Conservation (phyloP, 2,113 vertebrate species). For the Peromyscus californicus region DNA sequence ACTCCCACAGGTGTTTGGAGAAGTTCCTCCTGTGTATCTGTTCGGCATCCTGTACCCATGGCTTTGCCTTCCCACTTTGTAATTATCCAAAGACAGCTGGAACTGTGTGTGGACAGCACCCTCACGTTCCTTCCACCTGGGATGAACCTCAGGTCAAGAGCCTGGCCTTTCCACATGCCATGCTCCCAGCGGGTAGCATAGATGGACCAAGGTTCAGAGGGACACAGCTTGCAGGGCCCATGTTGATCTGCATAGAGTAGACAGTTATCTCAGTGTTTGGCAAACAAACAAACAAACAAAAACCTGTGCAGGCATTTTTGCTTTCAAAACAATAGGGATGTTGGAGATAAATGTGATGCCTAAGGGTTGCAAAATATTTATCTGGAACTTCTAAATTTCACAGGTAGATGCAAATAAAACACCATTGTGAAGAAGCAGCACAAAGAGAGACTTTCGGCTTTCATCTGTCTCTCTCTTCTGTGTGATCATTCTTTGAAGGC, state of each 20-base stretch:
- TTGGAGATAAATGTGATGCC: neutral
- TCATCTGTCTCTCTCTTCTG: neutral
- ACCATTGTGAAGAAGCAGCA: neutral
- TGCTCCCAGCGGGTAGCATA: neutral
- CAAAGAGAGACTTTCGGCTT: neutral
- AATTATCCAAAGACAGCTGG: neutral
- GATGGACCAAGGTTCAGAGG: neutral
- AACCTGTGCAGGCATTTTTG: neutral
- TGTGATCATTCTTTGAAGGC: no score
- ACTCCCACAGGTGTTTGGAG: neutral
- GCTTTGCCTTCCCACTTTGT: neutral
- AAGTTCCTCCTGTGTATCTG: neutral
- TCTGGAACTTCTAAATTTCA: neutral
- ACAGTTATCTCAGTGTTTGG: neutral
- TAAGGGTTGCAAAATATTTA: neutral
- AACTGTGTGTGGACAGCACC: neutral
- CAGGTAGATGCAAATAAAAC: neutral
- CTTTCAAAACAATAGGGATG: neutral
- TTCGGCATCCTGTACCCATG: no score
- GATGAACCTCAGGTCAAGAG: neutral
- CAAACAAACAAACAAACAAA: neutral
- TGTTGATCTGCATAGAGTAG: rapidly evolving
- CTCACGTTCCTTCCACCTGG: neutral
- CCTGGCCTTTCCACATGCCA: no score
- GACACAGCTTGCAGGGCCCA: no score